Percentiles rank a stretch among this genome's conserved stretches.
These are phyloP conservation scores for Drosophila buzzatii DNA, from an alignment of 2,888 invertebrate genomes.

Conservation along the genomic window DNA sequence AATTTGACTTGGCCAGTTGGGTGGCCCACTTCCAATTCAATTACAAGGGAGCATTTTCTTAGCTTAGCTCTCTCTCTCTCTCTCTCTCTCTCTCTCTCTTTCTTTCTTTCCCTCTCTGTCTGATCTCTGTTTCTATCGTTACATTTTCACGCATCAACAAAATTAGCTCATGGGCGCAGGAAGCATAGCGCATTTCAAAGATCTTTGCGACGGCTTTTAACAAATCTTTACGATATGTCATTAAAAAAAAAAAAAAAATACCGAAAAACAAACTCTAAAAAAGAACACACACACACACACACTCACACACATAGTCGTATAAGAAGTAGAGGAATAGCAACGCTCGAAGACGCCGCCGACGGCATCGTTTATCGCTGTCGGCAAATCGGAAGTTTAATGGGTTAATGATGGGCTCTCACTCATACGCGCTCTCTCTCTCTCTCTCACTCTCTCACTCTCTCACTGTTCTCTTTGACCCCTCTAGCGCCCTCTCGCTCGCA, in stretches of 20 bases:
- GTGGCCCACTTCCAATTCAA: constrained; percentile 56
- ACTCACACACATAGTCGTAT: constrained; percentile 14
- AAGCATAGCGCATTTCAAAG: constrained; percentile 71
- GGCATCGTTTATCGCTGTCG: constrained; percentile 78
- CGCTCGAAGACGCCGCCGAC: constrained; percentile 33
- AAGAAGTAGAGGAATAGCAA: constrained; percentile 10
- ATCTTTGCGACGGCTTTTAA: constrained; percentile 75
- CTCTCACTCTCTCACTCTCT: constrained; percentile 7
- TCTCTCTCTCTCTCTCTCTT: not conserved
- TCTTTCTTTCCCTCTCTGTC: not conserved
- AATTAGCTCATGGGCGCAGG: constrained; percentile 68
- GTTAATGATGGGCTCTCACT: constrained; percentile 72
- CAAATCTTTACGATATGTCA: constrained; percentile 81
- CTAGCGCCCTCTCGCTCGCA: constrained; percentile 2
- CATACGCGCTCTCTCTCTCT: constrained; percentile 1
- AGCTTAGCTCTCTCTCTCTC: too few relatives aligned
- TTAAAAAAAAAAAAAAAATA: constrained; percentile 58
- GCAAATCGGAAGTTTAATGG: constrained; percentile 81
- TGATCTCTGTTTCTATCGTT: constrained; percentile 26
- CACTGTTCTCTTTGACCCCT: constrained; percentile 8
- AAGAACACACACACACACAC: constrained; percentile 22
- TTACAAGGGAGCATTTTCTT: constrained; percentile 40
- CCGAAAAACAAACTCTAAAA: constrained; percentile 33
- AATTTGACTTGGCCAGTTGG: constrained; percentile 60
- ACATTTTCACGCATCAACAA: constrained; percentile 65